Evolutionary conservation across 92 coral and sea anemone genomes (phyloP).

Genomic region (Palythoa heliodiscus): DNA sequence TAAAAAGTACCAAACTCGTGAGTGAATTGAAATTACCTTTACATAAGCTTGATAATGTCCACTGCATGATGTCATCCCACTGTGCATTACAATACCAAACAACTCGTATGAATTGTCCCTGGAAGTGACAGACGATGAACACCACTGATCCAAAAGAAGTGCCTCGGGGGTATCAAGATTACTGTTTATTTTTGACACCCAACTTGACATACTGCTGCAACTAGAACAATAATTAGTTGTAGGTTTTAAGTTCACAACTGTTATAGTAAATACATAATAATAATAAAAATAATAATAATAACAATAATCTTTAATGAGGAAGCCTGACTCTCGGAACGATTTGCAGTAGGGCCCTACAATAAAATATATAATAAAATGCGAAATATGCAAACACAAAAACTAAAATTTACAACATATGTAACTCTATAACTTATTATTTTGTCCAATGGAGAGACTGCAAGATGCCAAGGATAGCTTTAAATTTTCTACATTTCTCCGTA

Average conservation of each 20-base stretch:
- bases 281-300: no score
- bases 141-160: conserved; percentile 88
- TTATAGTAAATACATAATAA: no score
- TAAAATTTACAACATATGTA: not conserved
- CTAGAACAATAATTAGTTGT: not conserved
- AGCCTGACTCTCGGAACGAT: not conserved
- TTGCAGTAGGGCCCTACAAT: not conserved
- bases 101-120: conserved; percentile 60
- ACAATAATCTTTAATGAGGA: no score
- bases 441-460: no score
- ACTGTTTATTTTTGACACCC: conserved; percentile 88
- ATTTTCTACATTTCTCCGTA: no score
- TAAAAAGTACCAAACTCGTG: not conserved
- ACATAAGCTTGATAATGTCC: conserved; percentile 97
- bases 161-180: conserved; percentile 87
- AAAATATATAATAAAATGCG: not conserved
- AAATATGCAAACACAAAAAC: not conserved
- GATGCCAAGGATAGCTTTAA: no score
- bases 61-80: conserved; percentile 98
- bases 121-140: conserved; percentile 66
- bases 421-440: no score
- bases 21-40: conserved; percentile 44
- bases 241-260: no score
- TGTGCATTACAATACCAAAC: conserved; percentile 98
- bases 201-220: conserved; percentile 45